Evolutionary conservation across 2,113 vertebrate genomes (phyloP), one percentile per base, ranked within the genome.

Genomic region (Prochilodus magdalenae): DNA sequence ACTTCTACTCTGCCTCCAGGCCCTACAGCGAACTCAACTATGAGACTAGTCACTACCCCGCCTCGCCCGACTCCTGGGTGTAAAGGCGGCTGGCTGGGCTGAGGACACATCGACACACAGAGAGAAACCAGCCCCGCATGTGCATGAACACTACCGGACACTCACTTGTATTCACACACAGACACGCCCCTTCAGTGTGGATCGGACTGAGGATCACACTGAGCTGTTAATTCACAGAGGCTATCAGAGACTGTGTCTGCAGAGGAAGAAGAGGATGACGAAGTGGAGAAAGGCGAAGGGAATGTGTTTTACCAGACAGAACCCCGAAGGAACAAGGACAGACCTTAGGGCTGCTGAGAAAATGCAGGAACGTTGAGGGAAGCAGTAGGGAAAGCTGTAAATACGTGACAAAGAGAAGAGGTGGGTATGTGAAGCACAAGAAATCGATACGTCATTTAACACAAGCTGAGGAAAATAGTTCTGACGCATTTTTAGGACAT

Each of bases 21-120:
- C 98, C 98, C 89, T 99, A 99, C 94, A 99, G 98, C 75, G 98
- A 99, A 97, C 97, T 99, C 92, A 99, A 99, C 95, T 99, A 99
- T 77, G 98, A 99, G 94, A 99, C 97, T 88, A 99, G 98, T 94
- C 98, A 99, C 95, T 99, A 99, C 91, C 98, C 98, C 44, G 98
- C 97, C 91, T 99, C 98, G 79, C 98, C 98, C 51, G 98, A 99
- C 93, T 99, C 98, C 90, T 99, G 98, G 98, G 97, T 99, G 92
- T 99, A 94, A 96, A 40, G 69, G 67, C 66, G 75, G 65, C 33
- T 57, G 57, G 72, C 79, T 30, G 24, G 83, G 63, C 84, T 83
- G 76, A 73, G 69, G 55, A 78, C 69, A 84, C 81, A 89, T 81
- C 29, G 44, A 30, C 15, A 75, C 51, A 47, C 73, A 73, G 60